Percentiles rank a stretch among this genome's conserved stretches.
Conservation (phyloP, 2,113 vertebrate genomes). For the Phoenicopterus ruber region DNA sequence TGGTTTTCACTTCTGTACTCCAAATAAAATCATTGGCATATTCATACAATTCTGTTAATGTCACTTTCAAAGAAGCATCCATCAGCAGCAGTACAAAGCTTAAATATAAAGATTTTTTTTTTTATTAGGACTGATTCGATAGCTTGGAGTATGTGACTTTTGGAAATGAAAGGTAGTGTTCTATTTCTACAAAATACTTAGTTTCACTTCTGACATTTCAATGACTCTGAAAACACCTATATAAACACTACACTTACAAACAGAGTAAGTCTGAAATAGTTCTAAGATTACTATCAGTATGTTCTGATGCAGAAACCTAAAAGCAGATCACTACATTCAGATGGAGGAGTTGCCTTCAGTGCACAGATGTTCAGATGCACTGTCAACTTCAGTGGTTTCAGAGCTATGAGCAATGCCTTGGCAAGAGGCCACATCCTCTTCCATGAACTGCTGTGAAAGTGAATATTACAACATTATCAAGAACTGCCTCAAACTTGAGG, state of each 20-base stretch:
- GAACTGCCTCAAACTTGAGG: not conserved
- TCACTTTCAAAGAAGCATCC: not conserved
- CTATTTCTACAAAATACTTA: not conserved
- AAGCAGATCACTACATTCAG: not conserved
- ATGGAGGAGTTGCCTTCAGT: not conserved
- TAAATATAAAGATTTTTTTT: not conserved
- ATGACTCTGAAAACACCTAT: not conserved
- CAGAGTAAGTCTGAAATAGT: too few relatives aligned
- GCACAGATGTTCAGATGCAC: not conserved
- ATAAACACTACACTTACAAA: not conserved
- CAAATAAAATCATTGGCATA: not conserved
- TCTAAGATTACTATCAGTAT: not conserved
- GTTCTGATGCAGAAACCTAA: not conserved
- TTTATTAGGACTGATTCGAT: not conserved
- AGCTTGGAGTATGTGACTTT: not conserved
- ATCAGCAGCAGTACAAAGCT: not conserved
- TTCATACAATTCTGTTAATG: not conserved
- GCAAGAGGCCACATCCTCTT: not conserved
- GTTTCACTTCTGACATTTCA: not conserved
- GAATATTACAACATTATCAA: not conserved
- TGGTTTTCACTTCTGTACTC: not conserved
- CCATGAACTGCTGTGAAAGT: not conserved
- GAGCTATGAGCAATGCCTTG: not conserved
- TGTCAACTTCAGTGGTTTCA: slow-evolving; percentile 6
- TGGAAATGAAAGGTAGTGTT: not conserved